Evolutionary conservation across 2,888 invertebrate genomes (phyloP).

Genomic region (Hoplodrina ambigua): DNA sequence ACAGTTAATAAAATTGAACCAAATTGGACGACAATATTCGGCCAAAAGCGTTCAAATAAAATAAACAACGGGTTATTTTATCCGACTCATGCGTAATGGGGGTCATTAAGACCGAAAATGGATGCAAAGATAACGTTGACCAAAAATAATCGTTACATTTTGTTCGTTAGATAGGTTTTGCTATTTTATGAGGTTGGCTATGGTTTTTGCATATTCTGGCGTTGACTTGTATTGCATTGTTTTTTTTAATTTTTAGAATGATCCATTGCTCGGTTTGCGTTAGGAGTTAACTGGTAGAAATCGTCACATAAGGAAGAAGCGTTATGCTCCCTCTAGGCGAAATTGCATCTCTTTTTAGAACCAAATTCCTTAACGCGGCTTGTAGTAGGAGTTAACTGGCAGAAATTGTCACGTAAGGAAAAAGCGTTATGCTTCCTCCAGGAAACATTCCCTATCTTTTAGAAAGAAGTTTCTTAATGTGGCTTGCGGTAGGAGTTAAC

Average conservation of each 20-base stretch:
- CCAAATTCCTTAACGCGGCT: too few relatives aligned
- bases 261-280: too few relatives aligned
- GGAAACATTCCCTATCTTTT: too few relatives aligned
- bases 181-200: conserved; percentile 38
- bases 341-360: too few relatives aligned
- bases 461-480: too few relatives aligned
- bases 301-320: too few relatives aligned
- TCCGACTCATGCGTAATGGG: conserved; percentile 57
- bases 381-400: too few relatives aligned
- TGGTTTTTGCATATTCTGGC: conserved; percentile 25
- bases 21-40: conserved; percentile 46
- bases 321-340: too few relatives aligned
- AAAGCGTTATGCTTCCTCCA: too few relatives aligned
- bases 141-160: conserved; percentile 51
- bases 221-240: neutral
- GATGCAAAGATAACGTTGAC: conserved; percentile 56
- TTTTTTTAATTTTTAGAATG: neutral
- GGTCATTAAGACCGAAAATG: conserved; percentile 56
- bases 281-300: too few relatives aligned
- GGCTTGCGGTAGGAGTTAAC: too few relatives aligned
- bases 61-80: conserved; percentile 55
- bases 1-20: conserved; percentile 23
- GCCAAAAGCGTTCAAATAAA: conserved; percentile 46
- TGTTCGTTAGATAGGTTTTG: conserved; percentile 42
- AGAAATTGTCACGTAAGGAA: too few relatives aligned